A percentile compares a stretch with the other conserved stretches of the same genome.
Conservation (phyloP, 2,888 invertebrate genomes). For the Cosmia pyralina region DNA sequence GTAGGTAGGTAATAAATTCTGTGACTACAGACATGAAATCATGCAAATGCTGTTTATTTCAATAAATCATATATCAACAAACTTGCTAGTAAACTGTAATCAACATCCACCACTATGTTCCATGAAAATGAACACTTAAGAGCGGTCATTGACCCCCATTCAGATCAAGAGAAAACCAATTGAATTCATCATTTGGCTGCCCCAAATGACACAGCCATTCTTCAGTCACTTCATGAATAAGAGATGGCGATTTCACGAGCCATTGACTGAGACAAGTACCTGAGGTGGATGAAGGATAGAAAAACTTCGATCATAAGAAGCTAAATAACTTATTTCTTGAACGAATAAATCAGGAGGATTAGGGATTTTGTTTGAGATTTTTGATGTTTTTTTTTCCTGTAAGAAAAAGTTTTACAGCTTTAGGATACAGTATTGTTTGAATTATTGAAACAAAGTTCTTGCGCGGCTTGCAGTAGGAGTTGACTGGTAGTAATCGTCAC, state of each 20-base stretch:
- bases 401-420: conserved; percentile 4
- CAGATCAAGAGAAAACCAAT: conserved; percentile 23
- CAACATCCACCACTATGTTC: not conserved
- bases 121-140: not conserved
- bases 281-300: conserved; percentile 1
- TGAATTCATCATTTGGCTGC: conserved; percentile 31
- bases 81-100: not conserved
- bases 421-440: not conserved
- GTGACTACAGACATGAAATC: not conserved
- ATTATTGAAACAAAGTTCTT: not conserved
- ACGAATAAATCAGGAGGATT: conserved; percentile 27
- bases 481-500: too few species aligned
- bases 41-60: not conserved
- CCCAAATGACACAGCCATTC: conserved; percentile 33
- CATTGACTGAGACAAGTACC: conserved; percentile 29
- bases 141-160: not conserved
- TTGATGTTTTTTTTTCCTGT: conserved; percentile 15
- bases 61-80: not conserved
- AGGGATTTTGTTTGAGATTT: not conserved
- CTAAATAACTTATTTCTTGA: conserved; percentile 37
- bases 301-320: conserved; percentile 38
- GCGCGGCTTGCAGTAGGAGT: too few species aligned
- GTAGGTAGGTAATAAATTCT: not conserved
- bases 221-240: conserved; percentile 42
- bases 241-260: conserved; percentile 31